Evolutionary conservation across 2,888 invertebrate species (phyloP).

Genomic region (Athalia cordata): DNA sequence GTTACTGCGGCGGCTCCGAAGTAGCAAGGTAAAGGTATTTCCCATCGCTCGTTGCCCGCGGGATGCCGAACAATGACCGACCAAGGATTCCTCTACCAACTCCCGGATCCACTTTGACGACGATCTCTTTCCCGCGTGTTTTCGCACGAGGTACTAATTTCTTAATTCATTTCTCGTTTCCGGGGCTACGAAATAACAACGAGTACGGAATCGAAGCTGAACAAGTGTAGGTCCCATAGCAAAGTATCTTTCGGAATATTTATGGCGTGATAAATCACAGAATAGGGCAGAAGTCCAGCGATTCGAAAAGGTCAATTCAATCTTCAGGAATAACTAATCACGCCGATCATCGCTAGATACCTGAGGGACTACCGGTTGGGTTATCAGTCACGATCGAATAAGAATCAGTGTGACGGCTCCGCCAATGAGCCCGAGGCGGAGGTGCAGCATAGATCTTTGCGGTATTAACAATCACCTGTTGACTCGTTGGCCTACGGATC

Average conservation of each 20-base stretch:
- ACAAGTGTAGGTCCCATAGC: not conserved
- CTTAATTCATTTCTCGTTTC: not conserved
- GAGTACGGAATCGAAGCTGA: slow-evolving; percentile 6
- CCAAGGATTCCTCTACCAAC: slow-evolving; percentile 4
- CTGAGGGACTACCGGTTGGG: slow-evolving; percentile 49
- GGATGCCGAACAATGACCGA: slow-evolving; percentile 22
- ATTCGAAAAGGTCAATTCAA: slow-evolving; percentile 47
- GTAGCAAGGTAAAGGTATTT: slow-evolving; percentile 20
- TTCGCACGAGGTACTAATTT: slow-evolving; percentile 5
- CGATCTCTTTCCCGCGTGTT: not conserved
- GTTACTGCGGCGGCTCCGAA: slow-evolving; percentile 29
- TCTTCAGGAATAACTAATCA: slow-evolving; percentile 52
- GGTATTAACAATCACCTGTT: slow-evolving; percentile 44
- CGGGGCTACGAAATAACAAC: not conserved
- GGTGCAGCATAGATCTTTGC: slow-evolving; percentile 44
- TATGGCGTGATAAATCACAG: no score
- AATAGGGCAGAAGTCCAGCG: slow-evolving; percentile 8
- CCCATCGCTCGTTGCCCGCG: slow-evolving; percentile 11
- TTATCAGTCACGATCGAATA: slow-evolving; percentile 54
- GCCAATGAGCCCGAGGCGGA: slow-evolving; percentile 51
- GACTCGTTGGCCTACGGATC: not conserved
- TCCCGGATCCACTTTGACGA: not conserved
- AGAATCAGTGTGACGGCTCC: slow-evolving; percentile 57
- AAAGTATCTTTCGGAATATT: no score
- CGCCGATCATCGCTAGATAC: slow-evolving; percentile 51